phyloP scores from a whole-genome alignment of 1,140 invertebrate genomes.

The Hylaeus anthracinus region DNA sequence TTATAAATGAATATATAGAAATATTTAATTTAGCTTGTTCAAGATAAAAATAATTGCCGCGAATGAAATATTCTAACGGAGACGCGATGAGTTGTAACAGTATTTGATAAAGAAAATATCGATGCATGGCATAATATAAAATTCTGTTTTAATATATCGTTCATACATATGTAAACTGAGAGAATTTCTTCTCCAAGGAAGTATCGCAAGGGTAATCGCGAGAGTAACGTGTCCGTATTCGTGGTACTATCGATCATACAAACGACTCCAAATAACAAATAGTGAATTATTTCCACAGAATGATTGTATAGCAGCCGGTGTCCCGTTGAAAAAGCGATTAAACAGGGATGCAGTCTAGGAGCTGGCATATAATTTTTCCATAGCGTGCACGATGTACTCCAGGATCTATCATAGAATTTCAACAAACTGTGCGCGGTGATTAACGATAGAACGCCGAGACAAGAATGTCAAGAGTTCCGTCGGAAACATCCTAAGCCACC shows the following conservation, averaged over 20 bases:
- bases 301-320: neutral
- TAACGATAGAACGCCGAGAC: neutral
- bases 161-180: no score
- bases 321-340: neutral
- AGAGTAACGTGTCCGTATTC: neutral
- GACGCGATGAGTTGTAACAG: no score
- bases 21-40: no score
- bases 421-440: neutral
- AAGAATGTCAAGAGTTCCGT: constrained; percentile 17
- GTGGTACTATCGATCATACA: neutral
- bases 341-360: neutral
- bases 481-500: neutral
- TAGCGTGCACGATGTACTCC: no score
- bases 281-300: constrained; percentile 37
- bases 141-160: no score
- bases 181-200: neutral
- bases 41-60: no score
- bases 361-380: no score
- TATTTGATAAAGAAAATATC: no score
- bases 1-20: no score
- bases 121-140: no score
- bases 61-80: no score
- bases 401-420: neutral
- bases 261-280: constrained; percentile 24
- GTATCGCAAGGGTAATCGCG: constrained; percentile 1